Evolutionary conservation across 2,797 vertebrate genomes (phyloP).

Genomic region (Acestrorhynchus altus): DNA sequence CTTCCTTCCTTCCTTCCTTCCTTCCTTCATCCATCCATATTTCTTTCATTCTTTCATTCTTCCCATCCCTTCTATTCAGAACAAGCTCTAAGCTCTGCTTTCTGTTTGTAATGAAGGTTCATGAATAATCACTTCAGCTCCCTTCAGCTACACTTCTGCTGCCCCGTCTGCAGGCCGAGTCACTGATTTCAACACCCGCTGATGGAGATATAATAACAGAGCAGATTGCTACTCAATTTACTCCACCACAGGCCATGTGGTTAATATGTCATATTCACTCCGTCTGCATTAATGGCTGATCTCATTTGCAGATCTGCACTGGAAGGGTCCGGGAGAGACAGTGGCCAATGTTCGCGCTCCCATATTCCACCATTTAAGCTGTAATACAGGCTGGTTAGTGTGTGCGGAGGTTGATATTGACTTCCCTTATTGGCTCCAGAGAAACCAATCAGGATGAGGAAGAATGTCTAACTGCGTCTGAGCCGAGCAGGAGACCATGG

Average conservation of each 20-base stretch:
- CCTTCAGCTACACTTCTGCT: neutral
- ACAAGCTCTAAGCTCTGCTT: neutral
- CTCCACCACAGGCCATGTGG: neutral
- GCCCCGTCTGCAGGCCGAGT: neutral
- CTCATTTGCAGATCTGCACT: constrained; percentile 20
- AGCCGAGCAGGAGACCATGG: neutral
- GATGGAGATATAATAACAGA: constrained; percentile 17
- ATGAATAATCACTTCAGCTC: neutral
- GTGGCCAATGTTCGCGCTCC: neutral
- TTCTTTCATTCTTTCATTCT: too few relatives aligned
- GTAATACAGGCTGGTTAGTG: constrained; percentile 11
- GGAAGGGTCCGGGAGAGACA: neutral
- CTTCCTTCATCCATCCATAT: too few relatives aligned
- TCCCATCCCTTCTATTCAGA: too few relatives aligned
- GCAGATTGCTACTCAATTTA: constrained; percentile 25
- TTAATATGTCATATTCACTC: constrained; percentile 43
- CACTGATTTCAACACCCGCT: neutral
- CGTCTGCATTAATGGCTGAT: constrained; percentile 7
- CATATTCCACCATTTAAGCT: constrained; percentile 11
- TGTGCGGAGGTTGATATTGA: neutral
- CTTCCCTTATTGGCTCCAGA: neutral
- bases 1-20: too few relatives aligned
- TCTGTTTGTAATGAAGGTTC: neutral
- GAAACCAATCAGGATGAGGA: neutral
- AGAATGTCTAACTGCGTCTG: neutral